A percentile compares a stretch with the other conserved stretches of the same genome.
Conservation (phyloP, 2,888 invertebrate genomes). For the Cremastinae sp. region DNA sequence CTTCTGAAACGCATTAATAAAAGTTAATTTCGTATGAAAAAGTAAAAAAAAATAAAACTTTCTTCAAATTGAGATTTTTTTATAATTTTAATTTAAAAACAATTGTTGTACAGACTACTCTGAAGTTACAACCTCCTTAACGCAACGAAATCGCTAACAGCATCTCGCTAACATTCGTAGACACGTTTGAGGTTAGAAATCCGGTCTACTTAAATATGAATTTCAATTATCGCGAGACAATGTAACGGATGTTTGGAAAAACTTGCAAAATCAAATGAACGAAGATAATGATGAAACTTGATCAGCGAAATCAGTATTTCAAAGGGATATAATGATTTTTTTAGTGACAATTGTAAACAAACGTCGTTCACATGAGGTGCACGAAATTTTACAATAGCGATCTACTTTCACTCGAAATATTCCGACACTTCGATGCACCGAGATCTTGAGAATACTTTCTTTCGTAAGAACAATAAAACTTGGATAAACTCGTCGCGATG, state of each 20-base stretch:
- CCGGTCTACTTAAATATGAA: no score
- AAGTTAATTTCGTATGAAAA: no score
- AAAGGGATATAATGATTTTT: conserved; percentile 14
- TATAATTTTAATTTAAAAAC: no score
- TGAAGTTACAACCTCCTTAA: no score
- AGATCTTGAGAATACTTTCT: conserved; percentile 31
- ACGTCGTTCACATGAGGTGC: conserved; percentile 58
- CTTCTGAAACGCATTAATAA: no score
- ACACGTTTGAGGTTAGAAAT: not conserved
- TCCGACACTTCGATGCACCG: conserved; percentile 22
- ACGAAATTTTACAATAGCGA: conserved; percentile 26
- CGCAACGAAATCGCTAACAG: conserved; percentile 1
- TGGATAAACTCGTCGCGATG: conserved; percentile 66
- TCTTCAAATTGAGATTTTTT: no score
- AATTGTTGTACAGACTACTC: no score
- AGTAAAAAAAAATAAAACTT: no score
- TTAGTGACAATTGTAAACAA: conserved; percentile 58
- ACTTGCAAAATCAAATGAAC: no score
- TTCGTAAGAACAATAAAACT: conserved; percentile 40
- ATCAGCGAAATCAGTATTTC: not conserved
- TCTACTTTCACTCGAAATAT: conserved; percentile 50
- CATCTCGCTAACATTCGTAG: not conserved
- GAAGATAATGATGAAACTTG: not conserved
- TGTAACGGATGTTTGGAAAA: no score
- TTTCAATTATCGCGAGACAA: no score